Evolutionary conservation across 2,113 vertebrate genomes (phyloP).

Genomic region (Brachirus orientalis): DNA sequence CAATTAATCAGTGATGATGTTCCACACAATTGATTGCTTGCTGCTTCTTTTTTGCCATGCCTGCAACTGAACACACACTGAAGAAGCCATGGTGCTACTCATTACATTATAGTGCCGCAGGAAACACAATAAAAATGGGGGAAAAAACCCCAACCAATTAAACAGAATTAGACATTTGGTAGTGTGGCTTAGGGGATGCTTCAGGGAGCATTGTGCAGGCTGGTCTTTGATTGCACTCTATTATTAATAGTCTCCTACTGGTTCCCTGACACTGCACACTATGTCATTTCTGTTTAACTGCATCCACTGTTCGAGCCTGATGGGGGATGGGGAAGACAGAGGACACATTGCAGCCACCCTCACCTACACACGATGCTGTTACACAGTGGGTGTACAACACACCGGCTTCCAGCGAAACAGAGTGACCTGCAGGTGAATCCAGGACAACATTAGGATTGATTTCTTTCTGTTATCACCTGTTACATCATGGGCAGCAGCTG

Average conservation of each 20-base stretch:
- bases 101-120: conserved; percentile 15
- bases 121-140: conserved; percentile 26
- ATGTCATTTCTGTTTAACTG: conserved; percentile 65
- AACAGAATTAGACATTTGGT: conserved; percentile 5
- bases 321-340: conserved; percentile 66
- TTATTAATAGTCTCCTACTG: conserved; percentile 63
- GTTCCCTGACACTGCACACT: conserved; percentile 54
- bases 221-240: conserved; percentile 53
- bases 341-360: conserved; percentile 45
- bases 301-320: conserved; percentile 52
- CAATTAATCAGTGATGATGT: conserved; percentile 58
- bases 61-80: neutral
- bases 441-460: neutral
- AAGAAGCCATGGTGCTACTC: neutral
- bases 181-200: conserved; percentile 3
- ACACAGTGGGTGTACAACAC: conserved; percentile 22
- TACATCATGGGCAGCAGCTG: neutral
- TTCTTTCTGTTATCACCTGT: neutral
- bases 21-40: conserved; percentile 46
- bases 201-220: conserved; percentile 6
- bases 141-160: neutral
- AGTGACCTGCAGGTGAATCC: conserved; percentile 23
- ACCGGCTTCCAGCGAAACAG: conserved; percentile 2
- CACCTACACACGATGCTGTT: conserved; percentile 45
- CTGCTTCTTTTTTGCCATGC: conserved; percentile 11